These are phyloP conservation scores for Serinus canaria DNA, from an alignment of 2,113 vertebrate genomes.

Conservation along the genomic window DNA sequence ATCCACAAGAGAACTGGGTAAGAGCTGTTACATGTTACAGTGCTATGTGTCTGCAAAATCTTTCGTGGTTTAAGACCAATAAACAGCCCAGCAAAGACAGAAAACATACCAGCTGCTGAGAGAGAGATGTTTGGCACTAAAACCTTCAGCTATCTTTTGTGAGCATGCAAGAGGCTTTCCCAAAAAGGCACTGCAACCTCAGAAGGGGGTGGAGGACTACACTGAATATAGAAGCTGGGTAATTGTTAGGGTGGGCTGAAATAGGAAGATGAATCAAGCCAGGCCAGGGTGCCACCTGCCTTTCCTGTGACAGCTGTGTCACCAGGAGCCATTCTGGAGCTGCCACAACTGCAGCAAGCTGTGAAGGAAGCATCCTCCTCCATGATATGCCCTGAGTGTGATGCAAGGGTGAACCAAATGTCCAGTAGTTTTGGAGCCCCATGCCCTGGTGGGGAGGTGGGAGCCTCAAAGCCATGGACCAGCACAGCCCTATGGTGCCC, in stretches of 20 bases:
- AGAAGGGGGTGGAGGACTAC: background rate
- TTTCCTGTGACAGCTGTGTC: background rate
- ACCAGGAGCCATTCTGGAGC: background rate
- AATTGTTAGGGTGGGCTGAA: background rate
- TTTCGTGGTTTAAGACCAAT: background rate
- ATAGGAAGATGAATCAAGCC: background rate
- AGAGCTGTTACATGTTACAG: background rate
- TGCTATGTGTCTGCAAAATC: background rate
- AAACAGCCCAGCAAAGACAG: background rate
- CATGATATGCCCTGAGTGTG: too few relatives aligned
- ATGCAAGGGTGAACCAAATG: accelerated
- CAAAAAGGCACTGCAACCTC: background rate
- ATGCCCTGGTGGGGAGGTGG: accelerated
- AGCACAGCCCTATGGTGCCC: background rate
- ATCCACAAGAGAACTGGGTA: background rate
- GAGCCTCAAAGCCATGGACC: background rate
- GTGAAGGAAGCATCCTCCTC: background rate
- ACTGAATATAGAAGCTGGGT: background rate
- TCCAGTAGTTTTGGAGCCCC: background rate
- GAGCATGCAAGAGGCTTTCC: background rate
- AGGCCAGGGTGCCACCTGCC: background rate
- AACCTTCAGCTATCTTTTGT: background rate
- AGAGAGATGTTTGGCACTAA: background rate
- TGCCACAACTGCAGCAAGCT: background rate
- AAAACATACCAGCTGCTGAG: background rate